A percentile compares a stretch with the other conserved stretches of the same genome.
Evolutionary conservation across 2,888 invertebrate species (phyloP).

Genomic region (Rotaria magnacalcarata): DNA sequence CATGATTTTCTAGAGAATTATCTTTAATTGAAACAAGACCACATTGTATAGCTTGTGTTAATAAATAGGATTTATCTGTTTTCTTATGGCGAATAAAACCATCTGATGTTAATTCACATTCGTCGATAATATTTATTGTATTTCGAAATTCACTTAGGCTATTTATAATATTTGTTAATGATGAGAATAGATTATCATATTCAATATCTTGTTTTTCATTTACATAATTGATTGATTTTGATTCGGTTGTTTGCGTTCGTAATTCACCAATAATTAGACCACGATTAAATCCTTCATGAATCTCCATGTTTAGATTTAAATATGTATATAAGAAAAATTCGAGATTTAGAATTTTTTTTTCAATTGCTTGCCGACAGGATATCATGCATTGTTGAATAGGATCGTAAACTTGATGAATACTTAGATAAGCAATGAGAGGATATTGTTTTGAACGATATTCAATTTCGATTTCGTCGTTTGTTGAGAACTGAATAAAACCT

Average conservation of each 20-base stretch:
- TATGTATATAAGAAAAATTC: background rate
- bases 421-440: background rate
- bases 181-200: background rate
- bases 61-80: background rate
- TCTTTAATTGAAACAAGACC: background rate
- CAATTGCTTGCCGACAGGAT: background rate
- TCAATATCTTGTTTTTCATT: background rate
- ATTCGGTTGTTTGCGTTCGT: background rate
- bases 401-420: slow-evolving; percentile 13
- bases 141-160: slow-evolving; percentile 5
- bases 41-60: slow-evolving; percentile 10
- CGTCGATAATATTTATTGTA: background rate
- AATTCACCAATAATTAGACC: background rate
- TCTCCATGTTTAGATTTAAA: background rate
- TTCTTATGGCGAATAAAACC: background rate
- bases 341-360: background rate
- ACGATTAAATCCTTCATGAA: background rate
- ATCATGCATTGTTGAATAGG: background rate
- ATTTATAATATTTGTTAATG: slow-evolving; percentile 5
- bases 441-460: background rate
- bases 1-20: background rate
- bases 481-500: background rate
- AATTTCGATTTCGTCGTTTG: background rate
- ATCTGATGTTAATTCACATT: slow-evolving; percentile 4
- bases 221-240: background rate